Evolutionary conservation across 2,888 invertebrate species (phyloP).

Genomic region (Tryphoninae sp.): DNA sequence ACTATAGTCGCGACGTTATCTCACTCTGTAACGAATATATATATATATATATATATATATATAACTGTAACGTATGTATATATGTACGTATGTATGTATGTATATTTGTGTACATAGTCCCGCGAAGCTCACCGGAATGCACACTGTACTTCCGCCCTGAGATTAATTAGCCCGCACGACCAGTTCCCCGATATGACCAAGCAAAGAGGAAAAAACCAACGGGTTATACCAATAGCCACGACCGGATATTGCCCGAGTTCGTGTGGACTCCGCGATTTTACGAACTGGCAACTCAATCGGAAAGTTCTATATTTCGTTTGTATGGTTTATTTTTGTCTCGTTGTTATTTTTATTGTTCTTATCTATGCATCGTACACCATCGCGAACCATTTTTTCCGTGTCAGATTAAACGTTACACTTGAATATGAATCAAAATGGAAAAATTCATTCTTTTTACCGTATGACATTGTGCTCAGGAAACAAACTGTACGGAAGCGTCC

Average conservation of each 20-base stretch:
- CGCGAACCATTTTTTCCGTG: slow-evolving; percentile 41
- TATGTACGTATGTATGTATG: too few species aligned
- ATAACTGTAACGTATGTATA: too few species aligned
- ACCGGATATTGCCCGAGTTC: slow-evolving; percentile 56
- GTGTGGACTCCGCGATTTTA: slow-evolving; percentile 43
- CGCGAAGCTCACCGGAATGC: slow-evolving; percentile 55
- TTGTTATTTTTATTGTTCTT: slow-evolving; percentile 1
- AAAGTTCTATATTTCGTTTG: slow-evolving; percentile 32
- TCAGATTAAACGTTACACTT: slow-evolving; percentile 52
- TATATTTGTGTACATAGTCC: slow-evolving; percentile 13
- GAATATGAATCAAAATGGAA: slow-evolving; percentile 30
- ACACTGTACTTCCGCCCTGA: slow-evolving; percentile 48
- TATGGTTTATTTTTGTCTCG: slow-evolving; percentile 14
- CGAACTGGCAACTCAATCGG: slow-evolving; percentile 43
- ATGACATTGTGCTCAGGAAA: not conserved
- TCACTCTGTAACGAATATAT: slow-evolving; percentile 55
- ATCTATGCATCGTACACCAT: not conserved
- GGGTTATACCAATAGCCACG: slow-evolving; percentile 48
- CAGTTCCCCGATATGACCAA: slow-evolving; percentile 62
- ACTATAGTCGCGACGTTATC: slow-evolving; percentile 51
- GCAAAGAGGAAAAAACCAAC: slow-evolving; percentile 42
- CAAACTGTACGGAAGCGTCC: not conserved
- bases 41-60: not conserved
- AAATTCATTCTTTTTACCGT: not conserved
- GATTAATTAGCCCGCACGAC: slow-evolving; percentile 63